Percentiles rank a stretch among this genome's conserved stretches.
phyloP scores from a whole-genome alignment of 2,113 vertebrate genomes.

The Bujurquina vittata region DNA sequence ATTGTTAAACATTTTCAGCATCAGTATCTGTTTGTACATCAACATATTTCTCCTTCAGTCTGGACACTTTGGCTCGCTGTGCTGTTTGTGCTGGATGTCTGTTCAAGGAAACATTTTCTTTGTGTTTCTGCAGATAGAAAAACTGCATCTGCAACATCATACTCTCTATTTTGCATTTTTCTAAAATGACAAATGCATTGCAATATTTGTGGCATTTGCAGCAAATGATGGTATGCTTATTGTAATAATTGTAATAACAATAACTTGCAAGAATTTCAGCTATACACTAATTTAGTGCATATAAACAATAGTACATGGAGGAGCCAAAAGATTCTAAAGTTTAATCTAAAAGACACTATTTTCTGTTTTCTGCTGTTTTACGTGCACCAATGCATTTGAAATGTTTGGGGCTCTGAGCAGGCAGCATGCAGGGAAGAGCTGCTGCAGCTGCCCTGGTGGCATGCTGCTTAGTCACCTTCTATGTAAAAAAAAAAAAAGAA shows the following conservation, averaged over 20 bases:
- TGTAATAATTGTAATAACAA: neutral
- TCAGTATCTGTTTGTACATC: slow-evolving; percentile 10
- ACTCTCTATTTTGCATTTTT: neutral
- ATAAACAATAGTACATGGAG: neutral
- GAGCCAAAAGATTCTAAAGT: neutral
- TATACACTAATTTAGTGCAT: neutral
- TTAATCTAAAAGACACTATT: neutral
- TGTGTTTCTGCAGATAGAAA: neutral
- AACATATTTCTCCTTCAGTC: neutral
- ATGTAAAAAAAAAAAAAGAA: no score
- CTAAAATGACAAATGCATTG: neutral
- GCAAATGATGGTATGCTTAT: neutral
- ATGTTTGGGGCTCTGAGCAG: neutral
- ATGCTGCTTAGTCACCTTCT: no score
- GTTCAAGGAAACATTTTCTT: neutral
- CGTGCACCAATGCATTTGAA: neutral
- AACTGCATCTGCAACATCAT: neutral
- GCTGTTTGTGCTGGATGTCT: neutral
- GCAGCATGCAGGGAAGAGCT: neutral
- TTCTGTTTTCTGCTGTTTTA: neutral
- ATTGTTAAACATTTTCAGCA: neutral
- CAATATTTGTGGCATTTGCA: neutral
- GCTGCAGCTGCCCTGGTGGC: no score
- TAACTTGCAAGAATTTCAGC: neutral
- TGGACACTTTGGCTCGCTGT: neutral